Evolutionary conservation across 2,888 invertebrate genomes (phyloP).

Genomic region (Athalia circularis): DNA sequence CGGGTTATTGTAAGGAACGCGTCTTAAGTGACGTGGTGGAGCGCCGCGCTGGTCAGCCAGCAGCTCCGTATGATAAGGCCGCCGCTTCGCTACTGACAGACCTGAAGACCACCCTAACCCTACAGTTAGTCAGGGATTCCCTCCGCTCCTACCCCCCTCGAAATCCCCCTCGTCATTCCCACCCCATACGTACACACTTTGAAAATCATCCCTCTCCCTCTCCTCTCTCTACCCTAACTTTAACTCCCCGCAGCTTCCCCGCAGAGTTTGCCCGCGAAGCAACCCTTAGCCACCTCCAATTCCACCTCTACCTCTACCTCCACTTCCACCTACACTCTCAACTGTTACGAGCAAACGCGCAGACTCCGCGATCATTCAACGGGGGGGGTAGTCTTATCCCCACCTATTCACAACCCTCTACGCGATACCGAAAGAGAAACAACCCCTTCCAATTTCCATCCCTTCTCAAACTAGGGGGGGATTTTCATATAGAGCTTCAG

Average conservation of each 20-base stretch:
- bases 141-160: conserved; percentile 52
- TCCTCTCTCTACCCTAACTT: conserved; percentile 53
- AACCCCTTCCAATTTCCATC: conserved; percentile 58
- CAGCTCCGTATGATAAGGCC: conserved; percentile 74
- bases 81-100: conserved; percentile 74
- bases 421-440: conserved; percentile 53
- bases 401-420: conserved; percentile 63
- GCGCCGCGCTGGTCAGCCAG: conserved; percentile 69
- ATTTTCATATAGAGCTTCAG: too few relatives aligned
- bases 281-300: conserved; percentile 67
- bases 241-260: conserved; percentile 59
- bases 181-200: not conserved
- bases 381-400: conserved; percentile 72
- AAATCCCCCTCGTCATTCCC: conserved; percentile 43
- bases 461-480: conserved; percentile 49
- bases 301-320: conserved; percentile 65
- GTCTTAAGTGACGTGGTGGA: conserved; percentile 69
- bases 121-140: conserved; percentile 63
- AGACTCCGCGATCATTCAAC: not conserved
- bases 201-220: not conserved
- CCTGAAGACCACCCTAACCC: conserved; percentile 73
- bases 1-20: conserved; percentile 66
- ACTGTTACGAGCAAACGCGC: conserved; percentile 42
- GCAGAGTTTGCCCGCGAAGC: conserved; percentile 63
- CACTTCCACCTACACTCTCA: conserved; percentile 68